Conservation (phyloP, 1,140 invertebrate species). For the Dinothrombium tinctorium region DNA sequence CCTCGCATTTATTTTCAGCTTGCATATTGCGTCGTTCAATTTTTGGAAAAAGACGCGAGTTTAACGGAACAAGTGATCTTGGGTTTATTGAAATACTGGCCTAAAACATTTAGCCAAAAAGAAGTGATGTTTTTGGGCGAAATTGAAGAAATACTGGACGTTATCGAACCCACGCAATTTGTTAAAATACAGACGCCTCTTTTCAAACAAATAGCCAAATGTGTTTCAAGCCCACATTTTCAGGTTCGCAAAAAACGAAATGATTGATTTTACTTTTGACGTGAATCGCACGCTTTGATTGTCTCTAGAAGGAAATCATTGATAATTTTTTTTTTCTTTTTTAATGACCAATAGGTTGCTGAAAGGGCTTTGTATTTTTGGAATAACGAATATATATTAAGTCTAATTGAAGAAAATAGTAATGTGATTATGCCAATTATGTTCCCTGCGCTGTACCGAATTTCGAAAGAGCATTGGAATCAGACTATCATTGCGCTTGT, state of each 20-base stretch:
- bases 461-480: constrained; percentile 97
- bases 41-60: constrained; percentile 92
- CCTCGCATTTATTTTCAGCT: constrained; percentile 33
- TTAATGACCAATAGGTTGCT: constrained; percentile 43
- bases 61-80: constrained; percentile 74
- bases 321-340: background rate
- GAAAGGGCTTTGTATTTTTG: constrained; percentile 91
- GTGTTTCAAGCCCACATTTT: constrained; percentile 89
- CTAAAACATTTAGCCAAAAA: constrained; percentile 93
- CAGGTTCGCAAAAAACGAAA: constrained; percentile 46
- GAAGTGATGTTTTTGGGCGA: constrained; percentile 94
- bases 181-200: constrained; percentile 85
- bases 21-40: constrained; percentile 98
- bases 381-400: constrained; percentile 99
- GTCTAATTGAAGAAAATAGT: constrained; percentile 81
- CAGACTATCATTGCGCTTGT: constrained; percentile 98
- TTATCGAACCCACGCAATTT: constrained; percentile 91
- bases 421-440: constrained; percentile 48
- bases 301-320: background rate
- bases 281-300: background rate
- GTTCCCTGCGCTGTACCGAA: constrained; percentile 88
- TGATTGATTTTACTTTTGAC: background rate
- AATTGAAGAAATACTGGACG: constrained; percentile 82
- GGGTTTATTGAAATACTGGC: constrained; percentile 86
- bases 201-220: constrained; percentile 78